Base-by-base conservation (phyloP, 2,888 invertebrate species). In the Lysandra bellargus region DNA sequence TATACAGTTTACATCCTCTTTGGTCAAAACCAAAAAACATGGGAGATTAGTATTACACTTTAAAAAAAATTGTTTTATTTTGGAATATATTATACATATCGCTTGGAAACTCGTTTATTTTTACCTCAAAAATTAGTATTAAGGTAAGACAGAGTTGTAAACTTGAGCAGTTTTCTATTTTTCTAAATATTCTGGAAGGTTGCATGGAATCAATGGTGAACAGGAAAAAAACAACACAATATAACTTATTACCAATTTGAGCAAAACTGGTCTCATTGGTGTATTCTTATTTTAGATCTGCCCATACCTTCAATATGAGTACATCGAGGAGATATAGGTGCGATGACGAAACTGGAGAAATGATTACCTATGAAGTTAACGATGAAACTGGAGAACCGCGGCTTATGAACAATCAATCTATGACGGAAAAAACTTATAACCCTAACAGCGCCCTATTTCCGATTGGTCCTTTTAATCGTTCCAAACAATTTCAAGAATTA, bases 261-360 rank as follows among this genome's bases (percentile, higher is more conserved):
- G 12, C 64, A 30, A 30, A 64, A 49, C 23, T 33, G 33, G 69
- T 17, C 69, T 69, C 3, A 69, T 69, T 69, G 5, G 14, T 4
- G 4, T 33, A 69, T 69, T 37, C 14, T 33, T 5, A 69, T 69
- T 69, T 33, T 37, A 69, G 33, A 69, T 69, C 69, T 69, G 69
- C 7, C 53, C 33, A 53, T 23, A 6, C 49, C n/a, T 57, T 1
- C 37, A 79, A 80, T 73, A 87, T 87, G 87, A 81, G 85, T 72
- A 83, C 83, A 60, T 79, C 86, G 30, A 85, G 85, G 78, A 85
- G 85, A 80, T 89, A 90, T 82, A 87, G 86, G 81, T 89, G 88
- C 81, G 95, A 95, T 82, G 90, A 91, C 23, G 95, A 95, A 86
- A 95, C 95, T 0, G 95, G 95, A 0, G 95, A 95, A 88, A 87